These are phyloP conservation scores for Tetranychus truncatus DNA, from an alignment of 2,888 invertebrate species.

Conservation along the genomic window DNA sequence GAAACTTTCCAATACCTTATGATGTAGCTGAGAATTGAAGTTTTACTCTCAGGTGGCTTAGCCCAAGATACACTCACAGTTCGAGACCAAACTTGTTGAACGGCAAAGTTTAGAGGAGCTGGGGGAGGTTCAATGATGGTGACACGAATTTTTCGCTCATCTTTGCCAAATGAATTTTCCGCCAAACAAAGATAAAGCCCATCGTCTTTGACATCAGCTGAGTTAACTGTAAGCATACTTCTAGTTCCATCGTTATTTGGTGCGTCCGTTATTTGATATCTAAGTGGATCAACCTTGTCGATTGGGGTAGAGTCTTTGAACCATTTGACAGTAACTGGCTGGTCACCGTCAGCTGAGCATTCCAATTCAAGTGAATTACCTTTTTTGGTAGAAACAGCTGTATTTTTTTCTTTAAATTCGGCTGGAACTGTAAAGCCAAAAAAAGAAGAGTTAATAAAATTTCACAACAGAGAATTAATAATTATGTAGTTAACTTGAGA, in stretches of 20 bases:
- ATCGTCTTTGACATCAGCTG: conserved; percentile 26
- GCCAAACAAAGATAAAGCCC: conserved; percentile 26
- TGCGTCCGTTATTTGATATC: conserved; percentile 23
- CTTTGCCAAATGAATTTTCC: conserved; percentile 25
- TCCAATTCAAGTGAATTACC: conserved; percentile 24
- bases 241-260: conserved; percentile 24
- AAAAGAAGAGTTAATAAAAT: too few species aligned
- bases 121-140: conserved; percentile 22
- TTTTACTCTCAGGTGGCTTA: not conserved
- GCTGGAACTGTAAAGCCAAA: conserved; percentile 24
- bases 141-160: conserved; percentile 26
- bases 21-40: not conserved
- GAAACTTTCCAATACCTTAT: conserved; percentile 13
- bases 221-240: conserved; percentile 26
- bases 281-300: not conserved
- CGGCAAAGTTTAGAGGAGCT: not conserved
- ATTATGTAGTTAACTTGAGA: too few species aligned
- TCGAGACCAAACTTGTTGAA: conserved; percentile 4
- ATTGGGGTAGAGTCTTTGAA: conserved; percentile 23
- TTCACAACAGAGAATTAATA: too few species aligned
- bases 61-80: not conserved
- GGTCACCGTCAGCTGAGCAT: conserved; percentile 26
- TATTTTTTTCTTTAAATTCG: conserved; percentile 26
- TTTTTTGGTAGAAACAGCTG: conserved; percentile 22
- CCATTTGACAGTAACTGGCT: conserved; percentile 26